phyloP scores from a whole-genome alignment of 1,140 invertebrate genomes.

The Scaptodrosophila lebanonensis region DNA sequence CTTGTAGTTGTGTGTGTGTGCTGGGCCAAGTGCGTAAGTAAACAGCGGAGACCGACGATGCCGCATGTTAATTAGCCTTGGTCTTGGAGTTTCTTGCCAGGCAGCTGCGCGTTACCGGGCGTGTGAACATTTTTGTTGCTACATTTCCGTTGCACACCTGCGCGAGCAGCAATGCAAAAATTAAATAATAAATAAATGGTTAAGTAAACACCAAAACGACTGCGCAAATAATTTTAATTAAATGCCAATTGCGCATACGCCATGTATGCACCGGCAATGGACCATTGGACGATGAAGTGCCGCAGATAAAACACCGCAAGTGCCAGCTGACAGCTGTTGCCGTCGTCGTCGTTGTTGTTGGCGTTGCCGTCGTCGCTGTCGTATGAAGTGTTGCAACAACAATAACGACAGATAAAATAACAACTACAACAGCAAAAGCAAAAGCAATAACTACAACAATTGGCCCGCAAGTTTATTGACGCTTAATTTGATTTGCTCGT shows the following conservation, averaged over 20 bases:
- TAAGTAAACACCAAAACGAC: conserved; percentile 44
- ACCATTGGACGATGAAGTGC: conserved; percentile 24
- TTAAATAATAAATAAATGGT: conserved; percentile 37
- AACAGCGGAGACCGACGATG: no score
- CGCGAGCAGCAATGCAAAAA: conserved; percentile 9
- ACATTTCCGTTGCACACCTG: conserved; percentile 59
- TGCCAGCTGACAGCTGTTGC: conserved; percentile 67
- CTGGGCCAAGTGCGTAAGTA: conserved; percentile 37
- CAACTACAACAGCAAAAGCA: conserved; percentile 28
- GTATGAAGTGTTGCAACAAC: conserved; percentile 58
- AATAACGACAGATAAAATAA: conserved; percentile 20
- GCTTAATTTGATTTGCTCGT: conserved; percentile 60
- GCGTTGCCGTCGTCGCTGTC: conserved; percentile 29
- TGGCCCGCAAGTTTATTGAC: conserved; percentile 56
- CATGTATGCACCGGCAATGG: conserved; percentile 33
- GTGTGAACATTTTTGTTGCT: conserved; percentile 55
- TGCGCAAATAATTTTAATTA: conserved; percentile 74
- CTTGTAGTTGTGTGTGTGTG: no score
- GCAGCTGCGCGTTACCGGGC: no score
- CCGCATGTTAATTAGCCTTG: conserved; percentile 50
- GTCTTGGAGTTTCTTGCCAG: no score
- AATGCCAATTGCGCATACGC: conserved; percentile 72
- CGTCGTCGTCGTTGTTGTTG: no score
- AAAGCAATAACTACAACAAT: conserved; percentile 44
- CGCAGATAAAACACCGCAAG: conserved; percentile 52